These are phyloP conservation scores for Drosophila virilis DNA, from an alignment of 1,140 invertebrate species.

Conservation along the genomic window DNA sequence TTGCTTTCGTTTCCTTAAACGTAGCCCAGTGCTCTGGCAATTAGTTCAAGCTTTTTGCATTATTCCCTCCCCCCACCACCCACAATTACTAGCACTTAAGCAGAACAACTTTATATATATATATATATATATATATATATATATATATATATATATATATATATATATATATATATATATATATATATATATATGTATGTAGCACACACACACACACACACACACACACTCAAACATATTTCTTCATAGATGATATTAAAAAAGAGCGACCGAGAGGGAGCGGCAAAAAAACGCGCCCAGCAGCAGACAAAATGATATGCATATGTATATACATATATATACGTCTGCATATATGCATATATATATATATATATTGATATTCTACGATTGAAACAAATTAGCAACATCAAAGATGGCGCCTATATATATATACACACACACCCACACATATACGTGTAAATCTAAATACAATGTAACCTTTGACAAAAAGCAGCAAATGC, in stretches of 20 bases:
- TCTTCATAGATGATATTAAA: slow-evolving; percentile 16
- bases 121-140: slow-evolving; percentile 25
- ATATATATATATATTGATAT: slow-evolving; percentile 43
- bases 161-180: slow-evolving; percentile 25
- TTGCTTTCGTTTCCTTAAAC: slow-evolving; percentile 36
- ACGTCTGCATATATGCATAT: slow-evolving; percentile 12
- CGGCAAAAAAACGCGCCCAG: neutral
- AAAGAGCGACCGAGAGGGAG: slow-evolving; percentile 1
- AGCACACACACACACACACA: slow-evolving; percentile 28
- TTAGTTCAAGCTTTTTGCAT: slow-evolving; percentile 2
- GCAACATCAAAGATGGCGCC: slow-evolving; percentile 79
- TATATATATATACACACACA: slow-evolving; percentile 39
- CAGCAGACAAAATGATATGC: slow-evolving; percentile 41
- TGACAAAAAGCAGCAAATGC: slow-evolving; percentile 22
- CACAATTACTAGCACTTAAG: slow-evolving; percentile 40
- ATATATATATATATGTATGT: slow-evolving; percentile 21
- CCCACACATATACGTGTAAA: slow-evolving; percentile 35
- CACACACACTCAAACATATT: slow-evolving; percentile 7
- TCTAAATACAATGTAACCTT: slow-evolving; percentile 59
- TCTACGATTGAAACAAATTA: slow-evolving; percentile 50
- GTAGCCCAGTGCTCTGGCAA: slow-evolving; percentile 51
- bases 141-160: slow-evolving; percentile 25
- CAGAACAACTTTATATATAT: slow-evolving; percentile 34
- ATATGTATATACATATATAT: slow-evolving; percentile 27
- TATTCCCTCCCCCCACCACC: too few relatives aligned